Base-by-base conservation (phyloP, 1,140 invertebrate species). In the Aphis craccivora region DNA sequence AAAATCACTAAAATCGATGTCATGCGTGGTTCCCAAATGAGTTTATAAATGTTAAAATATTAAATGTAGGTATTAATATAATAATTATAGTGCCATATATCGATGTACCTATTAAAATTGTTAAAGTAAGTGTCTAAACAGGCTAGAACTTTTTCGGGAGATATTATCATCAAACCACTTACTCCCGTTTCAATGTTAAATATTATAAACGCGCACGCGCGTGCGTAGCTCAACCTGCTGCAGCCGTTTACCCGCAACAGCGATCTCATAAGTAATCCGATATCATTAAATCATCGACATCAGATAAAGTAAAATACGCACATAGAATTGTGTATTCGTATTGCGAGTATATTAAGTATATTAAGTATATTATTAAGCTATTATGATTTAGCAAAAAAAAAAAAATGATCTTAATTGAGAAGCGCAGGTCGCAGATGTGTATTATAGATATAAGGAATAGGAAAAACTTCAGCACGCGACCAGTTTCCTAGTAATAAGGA, bases 401-500 rank as follows among this genome's bases (percentile, higher is more conserved):
- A 93, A 93, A 92, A 92, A 83, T 30, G n/a, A 83, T 81, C 18
- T 51, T 37, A 83, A 91, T 76, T 35, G 35, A 90, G 84, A 55
- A 90, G 25, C 25, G 11, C 7, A 48, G 43, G 30, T n/a, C 25
- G 4, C 20, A 87, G 30, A 48, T 8, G 60, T 4, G 30, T n/a
- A n/a, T 18, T 76, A 48, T 23, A n/a, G 18, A 51, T 51, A 4
- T 51, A 51, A 18, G 9, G 11, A 30, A 76, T 11, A 91, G 40
- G n/a, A 81, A 81, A 91, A 53, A 86, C 43, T 51, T 14, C 30
- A 53, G 91, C 91, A 84, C 91, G 81, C 81, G 91, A 51, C 76
- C 91, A 43, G 76, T 90, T 60, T 90, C 53, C 40, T 90, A 23
- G 88, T 55, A 37, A 23, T 2, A 14, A 48, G 30, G 9, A 45